Base-by-base conservation (phyloP, 1,140 invertebrate genomes). In the Spodoptera litura region DNA sequence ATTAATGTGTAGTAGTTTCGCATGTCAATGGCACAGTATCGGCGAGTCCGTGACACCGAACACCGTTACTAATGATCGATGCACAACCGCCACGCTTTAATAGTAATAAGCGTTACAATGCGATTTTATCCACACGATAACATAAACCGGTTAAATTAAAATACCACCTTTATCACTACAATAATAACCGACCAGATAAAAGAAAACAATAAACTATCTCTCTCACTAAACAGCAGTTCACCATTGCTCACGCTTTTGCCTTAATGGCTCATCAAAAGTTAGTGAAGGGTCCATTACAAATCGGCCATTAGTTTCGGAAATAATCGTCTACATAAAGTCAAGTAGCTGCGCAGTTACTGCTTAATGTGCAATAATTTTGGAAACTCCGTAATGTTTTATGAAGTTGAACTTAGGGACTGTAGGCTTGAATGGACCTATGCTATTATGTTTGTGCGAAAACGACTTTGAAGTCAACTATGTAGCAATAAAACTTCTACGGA, bases 1-100 rank as follows among this genome's bases (percentile, higher is more conserved):
- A 53, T 55, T 55, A 3, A 31, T 31, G 31, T 49, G 38, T 66
- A 49, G 38, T 66, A 51, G 62, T 52, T 25, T 78, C 76, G 66
- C 66, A 78, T 78, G 66, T 58, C 55, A 59, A 70, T 58, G 59
- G 72, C 49, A 61, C 25, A 20, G 56, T 68, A 61, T 81, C 64
- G 71, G 66, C 76, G 71, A 78, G 81, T 80, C 62, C 81, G 79
- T 80, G 80, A 81, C 81, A 81, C 64, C 66, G 71, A 62, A 35
- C 72, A 82, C 86, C 84, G 86, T 86, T 85, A 84, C 80, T 82
- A 80, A 83, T 81, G 81, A 88, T 85, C 80, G 83, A 88, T 88
- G 86, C 82, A 85, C 76, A 84, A 83, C 84, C 79, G 85, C 66
- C 72, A 81, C 82, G 83, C 78, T 78, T 81, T 59, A 78, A 70